Evolutionary conservation across 2,113 vertebrate genomes (phyloP), one percentile per base, ranked within the genome.

Genomic region (Syngnathoides biaculeatus): DNA sequence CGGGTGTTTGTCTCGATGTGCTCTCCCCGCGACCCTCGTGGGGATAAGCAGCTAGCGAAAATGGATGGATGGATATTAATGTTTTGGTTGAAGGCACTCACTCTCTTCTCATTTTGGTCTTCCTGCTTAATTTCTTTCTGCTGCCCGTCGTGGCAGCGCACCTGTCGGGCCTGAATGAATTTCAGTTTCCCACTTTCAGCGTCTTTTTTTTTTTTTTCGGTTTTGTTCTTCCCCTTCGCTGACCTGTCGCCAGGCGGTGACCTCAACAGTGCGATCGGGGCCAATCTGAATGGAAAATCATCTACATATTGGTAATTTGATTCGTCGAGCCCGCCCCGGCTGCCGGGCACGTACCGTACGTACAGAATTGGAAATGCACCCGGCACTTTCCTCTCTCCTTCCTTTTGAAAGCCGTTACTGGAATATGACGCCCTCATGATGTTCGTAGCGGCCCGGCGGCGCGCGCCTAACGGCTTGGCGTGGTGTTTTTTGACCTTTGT

Each of bases 401-500:
- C 12, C 6, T 67, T 73, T 56, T 55, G 59, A 71, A 58, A 64
- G 69, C 69, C 9, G 5, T 20, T 58, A 75, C 70, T 71, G 71
- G 72, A 79, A 81, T 73, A 62, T 71, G 81, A 84, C 82, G 72
- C 12, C 55, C 81, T 70, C 69, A 39, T 86, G 75, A 78, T 72
- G 71, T 84, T 78, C 64, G 53, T 72, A 13, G 52, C 43, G 59
- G 74, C 68, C 68, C 22, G 64, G 77, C 75, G 67, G 78, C 81
- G 79, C 71, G 75, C 82, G 72, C 42, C 42, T 59, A 72, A 50
- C 65, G 43, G 69, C 79, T 82, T 57, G 72, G 71, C 55, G 15
- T 58, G 73, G 53, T 80, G 83, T 86, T 84, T 79, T 68, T 89
- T 84, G 88, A 87, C 85, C 82, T 73, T 38, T 80, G 75, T 85